Percentiles rank a stretch among this genome's conserved stretches.
Evolutionary conservation across 2,113 vertebrate species (phyloP).

Genomic region (Bubalus kerabau): DNA sequence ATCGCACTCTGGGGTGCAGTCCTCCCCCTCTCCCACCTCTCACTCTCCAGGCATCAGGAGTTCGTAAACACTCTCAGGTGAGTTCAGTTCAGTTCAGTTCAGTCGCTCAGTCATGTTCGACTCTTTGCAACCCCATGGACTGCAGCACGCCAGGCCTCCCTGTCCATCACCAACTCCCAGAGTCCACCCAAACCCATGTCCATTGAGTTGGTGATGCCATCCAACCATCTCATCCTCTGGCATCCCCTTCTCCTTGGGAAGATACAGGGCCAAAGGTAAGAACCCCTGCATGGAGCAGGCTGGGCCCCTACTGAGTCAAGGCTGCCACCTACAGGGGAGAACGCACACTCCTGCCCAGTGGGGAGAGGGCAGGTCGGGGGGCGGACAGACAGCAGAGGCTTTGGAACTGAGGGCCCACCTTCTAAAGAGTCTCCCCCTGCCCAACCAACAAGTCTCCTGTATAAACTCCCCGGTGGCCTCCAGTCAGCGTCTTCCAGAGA

Average conservation of each 20-base stretch:
- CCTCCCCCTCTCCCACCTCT: rapidly evolving
- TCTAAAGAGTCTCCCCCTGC: not conserved
- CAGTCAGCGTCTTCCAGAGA: not conserved
- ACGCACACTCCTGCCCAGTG: not conserved
- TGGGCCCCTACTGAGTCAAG: too few species aligned
- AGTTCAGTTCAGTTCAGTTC: not conserved
- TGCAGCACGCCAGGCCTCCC: not conserved
- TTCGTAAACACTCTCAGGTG: not conserved
- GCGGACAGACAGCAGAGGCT: not conserved
- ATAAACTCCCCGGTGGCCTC: not conserved
- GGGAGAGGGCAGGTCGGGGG: not conserved
- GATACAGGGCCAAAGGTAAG: not conserved
- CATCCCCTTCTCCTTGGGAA: not conserved
- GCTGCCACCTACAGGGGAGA: constrained; percentile 24
- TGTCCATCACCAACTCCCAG: not conserved
- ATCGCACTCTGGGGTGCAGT: not conserved
- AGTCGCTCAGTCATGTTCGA: not conserved
- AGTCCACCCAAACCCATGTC: not conserved
- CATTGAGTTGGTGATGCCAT: not conserved
- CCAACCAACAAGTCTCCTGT: not conserved
- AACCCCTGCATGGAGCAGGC: rapidly evolving
- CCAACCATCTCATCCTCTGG: not conserved
- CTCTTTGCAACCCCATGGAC: not conserved
- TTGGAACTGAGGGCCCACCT: not conserved
- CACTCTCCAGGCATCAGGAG: not conserved